Conservation (phyloP, 2,888 invertebrate genomes). For the Leucophenga maculata region DNA sequence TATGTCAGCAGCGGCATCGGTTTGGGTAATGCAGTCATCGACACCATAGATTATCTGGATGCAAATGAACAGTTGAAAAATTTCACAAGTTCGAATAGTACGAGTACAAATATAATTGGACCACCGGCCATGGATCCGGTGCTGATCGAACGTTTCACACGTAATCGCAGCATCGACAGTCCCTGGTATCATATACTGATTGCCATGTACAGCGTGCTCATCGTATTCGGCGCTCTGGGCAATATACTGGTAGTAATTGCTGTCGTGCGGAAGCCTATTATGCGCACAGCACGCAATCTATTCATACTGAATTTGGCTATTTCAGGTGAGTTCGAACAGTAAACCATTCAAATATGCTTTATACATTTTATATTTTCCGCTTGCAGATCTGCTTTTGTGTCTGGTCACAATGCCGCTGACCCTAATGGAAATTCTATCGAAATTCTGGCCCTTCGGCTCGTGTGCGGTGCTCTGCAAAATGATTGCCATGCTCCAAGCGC, state of each 20-base stretch:
- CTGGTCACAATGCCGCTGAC: constrained; percentile 93
- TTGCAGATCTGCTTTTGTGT: constrained; percentile 84
- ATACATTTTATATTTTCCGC: constrained; percentile 15
- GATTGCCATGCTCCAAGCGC: constrained; percentile 88
- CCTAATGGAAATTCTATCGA: constrained; percentile 86
- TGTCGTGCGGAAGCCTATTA: constrained; percentile 86
- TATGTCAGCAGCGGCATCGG: constrained; percentile 31
- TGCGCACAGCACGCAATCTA: constrained; percentile 94
- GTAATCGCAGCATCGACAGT: constrained; percentile 82
- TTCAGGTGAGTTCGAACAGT: constrained; percentile 71
- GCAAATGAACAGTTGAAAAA: constrained; percentile 22
- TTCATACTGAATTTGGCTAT: constrained; percentile 93
- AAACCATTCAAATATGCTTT: neutral
- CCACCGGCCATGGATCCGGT: constrained; percentile 51
- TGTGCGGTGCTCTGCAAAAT: constrained; percentile 86
- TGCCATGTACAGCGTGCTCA: constrained; percentile 81
- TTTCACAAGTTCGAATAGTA: constrained; percentile 27
- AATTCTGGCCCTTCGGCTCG: constrained; percentile 88
- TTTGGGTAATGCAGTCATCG: constrained; percentile 8
- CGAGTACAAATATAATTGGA: constrained; percentile 28
- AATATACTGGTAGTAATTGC: constrained; percentile 88
- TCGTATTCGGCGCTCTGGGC: constrained; percentile 86
- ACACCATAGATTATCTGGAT: constrained; percentile 47
- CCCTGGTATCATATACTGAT: constrained; percentile 80
- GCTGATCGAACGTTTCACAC: constrained; percentile 75